Conservation (phyloP, 37 sponge, comb jelly and placozoan species). For the Tethya wilhelma region DNA sequence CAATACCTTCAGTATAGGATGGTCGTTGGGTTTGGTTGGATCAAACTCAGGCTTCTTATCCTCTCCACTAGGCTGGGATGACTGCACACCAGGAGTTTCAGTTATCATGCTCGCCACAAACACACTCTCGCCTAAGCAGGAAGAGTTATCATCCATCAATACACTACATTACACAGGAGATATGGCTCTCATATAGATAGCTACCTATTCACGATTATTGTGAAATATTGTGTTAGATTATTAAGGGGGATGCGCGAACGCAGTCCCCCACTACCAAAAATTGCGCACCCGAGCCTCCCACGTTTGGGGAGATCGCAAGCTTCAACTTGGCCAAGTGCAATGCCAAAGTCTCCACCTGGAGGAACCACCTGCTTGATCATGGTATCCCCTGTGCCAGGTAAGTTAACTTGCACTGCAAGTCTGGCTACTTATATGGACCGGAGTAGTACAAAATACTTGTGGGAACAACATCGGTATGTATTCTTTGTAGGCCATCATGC, state of each 20-base stretch:
- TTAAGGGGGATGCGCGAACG: conserved; percentile 98
- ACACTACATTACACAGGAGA: neutral
- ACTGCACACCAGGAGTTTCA: neutral
- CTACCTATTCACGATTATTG: too few species aligned
- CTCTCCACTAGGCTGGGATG: too few species aligned
- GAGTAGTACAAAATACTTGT: too few species aligned
- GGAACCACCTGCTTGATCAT: conserved; percentile 94
- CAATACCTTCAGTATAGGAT: conserved; percentile 70
- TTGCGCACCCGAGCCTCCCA: conserved; percentile 97
- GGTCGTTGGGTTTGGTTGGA: conserved; percentile 76
- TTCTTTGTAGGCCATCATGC: too few species aligned
- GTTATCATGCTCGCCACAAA: conserved; percentile 38
- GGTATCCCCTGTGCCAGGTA: conserved; percentile 96
- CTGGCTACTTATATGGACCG: too few species aligned
- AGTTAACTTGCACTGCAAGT: conserved; percentile 87
- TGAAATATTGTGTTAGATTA: too few species aligned
- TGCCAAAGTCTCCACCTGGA: conserved; percentile 92
- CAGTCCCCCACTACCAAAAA: conserved; percentile 98
- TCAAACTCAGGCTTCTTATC: conserved; percentile 37
- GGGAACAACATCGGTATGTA: too few species aligned
- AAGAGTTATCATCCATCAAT: neutral
- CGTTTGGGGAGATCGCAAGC: conserved; percentile 96
- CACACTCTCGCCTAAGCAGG: conserved; percentile 11
- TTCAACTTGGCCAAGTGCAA: conserved; percentile 96
- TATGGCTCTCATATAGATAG: too few species aligned